phyloP scores from a whole-genome alignment of 2,888 invertebrate genomes.

The Eudemis profundana region DNA sequence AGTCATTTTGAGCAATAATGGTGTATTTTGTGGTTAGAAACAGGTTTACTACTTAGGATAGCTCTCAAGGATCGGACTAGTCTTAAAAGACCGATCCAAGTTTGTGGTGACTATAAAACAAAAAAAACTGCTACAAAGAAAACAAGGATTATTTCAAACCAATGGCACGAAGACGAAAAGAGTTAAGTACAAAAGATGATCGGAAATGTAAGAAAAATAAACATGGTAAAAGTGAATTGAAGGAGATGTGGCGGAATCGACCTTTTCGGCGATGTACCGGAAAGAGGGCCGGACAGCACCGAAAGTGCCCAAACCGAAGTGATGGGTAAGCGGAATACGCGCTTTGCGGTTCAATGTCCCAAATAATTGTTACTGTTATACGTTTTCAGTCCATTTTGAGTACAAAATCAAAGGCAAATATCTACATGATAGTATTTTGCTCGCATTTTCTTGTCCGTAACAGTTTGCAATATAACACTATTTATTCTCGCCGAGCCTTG shows the following conservation, averaged over 20 bases:
- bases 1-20: no score
- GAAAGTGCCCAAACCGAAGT: slow-evolving; percentile 7
- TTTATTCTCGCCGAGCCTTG: no score
- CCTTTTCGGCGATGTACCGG: slow-evolving; percentile 8
- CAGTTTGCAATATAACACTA: no score
- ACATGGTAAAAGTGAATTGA: slow-evolving; percentile 30
- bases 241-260: slow-evolving; percentile 25
- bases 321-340: slow-evolving; percentile 7
- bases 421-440: no score
- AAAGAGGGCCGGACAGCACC: slow-evolving; percentile 4
- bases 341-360: slow-evolving; percentile 7
- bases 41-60: no score
- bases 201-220: slow-evolving; percentile 16
- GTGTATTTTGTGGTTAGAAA: no score
- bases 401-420: neutral
- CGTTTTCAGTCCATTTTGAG: neutral
- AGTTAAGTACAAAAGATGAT: slow-evolving; percentile 13
- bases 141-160: neutral
- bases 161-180: neutral
- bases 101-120: no score
- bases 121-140: neutral
- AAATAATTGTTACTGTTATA: slow-evolving; percentile 5
- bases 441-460: no score
- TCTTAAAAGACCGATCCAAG: no score
- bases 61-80: no score